Conservation (phyloP, 1,140 invertebrate genomes). For the Paraescarpia echinospica region DNA sequence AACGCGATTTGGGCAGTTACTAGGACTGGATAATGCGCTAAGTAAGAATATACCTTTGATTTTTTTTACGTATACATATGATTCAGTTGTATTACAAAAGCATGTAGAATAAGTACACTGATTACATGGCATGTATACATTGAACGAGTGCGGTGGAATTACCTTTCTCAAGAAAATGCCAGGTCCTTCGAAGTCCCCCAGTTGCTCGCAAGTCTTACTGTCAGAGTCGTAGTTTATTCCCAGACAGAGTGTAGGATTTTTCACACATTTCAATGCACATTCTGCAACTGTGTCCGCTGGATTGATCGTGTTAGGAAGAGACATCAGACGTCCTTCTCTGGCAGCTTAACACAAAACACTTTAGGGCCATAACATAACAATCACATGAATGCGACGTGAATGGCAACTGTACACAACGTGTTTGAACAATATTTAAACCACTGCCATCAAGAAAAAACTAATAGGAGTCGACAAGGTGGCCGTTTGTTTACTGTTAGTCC, state of each 20-base stretch:
- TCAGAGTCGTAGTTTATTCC: slow-evolving; percentile 1
- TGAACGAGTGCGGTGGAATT: neutral
- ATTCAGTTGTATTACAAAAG: too few species aligned
- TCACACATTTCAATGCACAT: neutral
- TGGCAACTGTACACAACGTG: too few species aligned
- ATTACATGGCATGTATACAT: neutral
- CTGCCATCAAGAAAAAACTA: too few species aligned
- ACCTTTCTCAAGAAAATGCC: neutral
- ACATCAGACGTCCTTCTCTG: neutral
- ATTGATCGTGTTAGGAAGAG: neutral
- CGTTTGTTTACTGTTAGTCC: too few species aligned
- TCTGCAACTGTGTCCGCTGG: neutral
- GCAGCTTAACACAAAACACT: neutral
- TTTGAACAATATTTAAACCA: too few species aligned
- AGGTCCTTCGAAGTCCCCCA: neutral
- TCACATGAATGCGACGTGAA: neutral
- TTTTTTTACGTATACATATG: too few species aligned
- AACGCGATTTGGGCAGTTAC: too few species aligned
- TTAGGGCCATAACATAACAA: neutral
- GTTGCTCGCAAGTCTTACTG: neutral
- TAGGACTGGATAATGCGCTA: too few species aligned
- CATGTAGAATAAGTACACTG: neutral
- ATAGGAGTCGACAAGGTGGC: too few species aligned
- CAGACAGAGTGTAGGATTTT: neutral
- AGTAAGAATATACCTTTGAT: too few species aligned